These are phyloP conservation scores for Acestrorhynchus altus DNA, from an alignment of 2,797 vertebrate species.

Conservation along the genomic window DNA sequence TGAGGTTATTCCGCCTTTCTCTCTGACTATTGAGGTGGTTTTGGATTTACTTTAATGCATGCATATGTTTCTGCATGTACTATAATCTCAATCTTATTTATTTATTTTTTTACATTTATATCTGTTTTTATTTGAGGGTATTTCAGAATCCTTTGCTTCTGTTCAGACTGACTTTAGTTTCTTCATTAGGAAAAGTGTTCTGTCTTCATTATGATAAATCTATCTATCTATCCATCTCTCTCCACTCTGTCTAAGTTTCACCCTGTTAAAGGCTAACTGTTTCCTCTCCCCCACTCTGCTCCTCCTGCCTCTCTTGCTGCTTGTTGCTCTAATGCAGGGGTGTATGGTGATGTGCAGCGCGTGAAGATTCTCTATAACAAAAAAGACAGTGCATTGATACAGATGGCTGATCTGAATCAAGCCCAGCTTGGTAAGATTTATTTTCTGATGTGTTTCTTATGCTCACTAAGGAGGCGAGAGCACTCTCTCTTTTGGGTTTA, in stretches of 20 bases:
- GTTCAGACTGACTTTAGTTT: conserved; percentile 85
- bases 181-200: conserved; percentile 85
- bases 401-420: conserved; percentile 97
- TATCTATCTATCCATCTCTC: conserved; percentile 50
- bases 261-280: conserved; percentile 58
- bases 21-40: conserved; percentile 76
- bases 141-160: conserved; percentile 85
- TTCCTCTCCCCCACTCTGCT: conserved; percentile 69
- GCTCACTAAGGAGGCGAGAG: background rate
- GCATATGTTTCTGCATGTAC: conserved; percentile 75
- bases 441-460: background rate
- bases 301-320: conserved; percentile 53
- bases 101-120: conserved; percentile 66
- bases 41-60: conserved; percentile 88
- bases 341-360: conserved; percentile 96
- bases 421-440: conserved; percentile 91
- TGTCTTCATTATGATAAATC: conserved; percentile 65
- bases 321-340: conserved; percentile 79
- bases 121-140: conserved; percentile 75
- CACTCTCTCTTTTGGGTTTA: background rate
- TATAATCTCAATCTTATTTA: conserved; percentile 61
- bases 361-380: conserved; percentile 99
- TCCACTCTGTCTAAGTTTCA: conserved; percentile 82
- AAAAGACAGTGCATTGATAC: conserved; percentile 98
- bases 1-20: conserved; percentile 55